Conservation (phyloP, 2,888 invertebrate genomes). For the Ochlodes sylvanus region DNA sequence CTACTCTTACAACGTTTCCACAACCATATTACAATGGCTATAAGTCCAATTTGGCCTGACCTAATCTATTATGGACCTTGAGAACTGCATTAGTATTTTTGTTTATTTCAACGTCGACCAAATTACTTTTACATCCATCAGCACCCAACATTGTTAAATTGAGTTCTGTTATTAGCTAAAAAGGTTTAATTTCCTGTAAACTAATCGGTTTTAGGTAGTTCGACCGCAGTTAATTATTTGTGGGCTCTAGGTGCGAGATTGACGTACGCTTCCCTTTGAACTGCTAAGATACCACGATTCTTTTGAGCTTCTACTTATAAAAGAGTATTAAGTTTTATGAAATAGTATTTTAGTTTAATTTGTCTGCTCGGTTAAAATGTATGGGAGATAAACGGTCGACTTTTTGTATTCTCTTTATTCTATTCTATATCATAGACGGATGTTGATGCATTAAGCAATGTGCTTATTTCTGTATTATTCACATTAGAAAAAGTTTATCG, state of each 20-base stretch:
- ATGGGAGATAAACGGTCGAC: neutral
- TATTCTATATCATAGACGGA: too few species aligned
- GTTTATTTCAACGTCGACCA: conserved; percentile 9
- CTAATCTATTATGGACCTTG: neutral
- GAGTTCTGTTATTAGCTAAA: neutral
- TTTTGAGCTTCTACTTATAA: conserved; percentile 3
- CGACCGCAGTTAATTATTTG: conserved; percentile 35
- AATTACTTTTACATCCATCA: neutral
- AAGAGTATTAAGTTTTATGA: conserved; percentile 2
- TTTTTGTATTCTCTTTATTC: neutral
- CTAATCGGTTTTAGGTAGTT: neutral
- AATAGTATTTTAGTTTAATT: neutral
- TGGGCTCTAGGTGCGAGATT: conserved; percentile 20
- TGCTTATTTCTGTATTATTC: too few species aligned
- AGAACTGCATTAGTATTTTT: conserved; percentile 7
- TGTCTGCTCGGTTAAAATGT: neutral
- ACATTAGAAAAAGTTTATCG: too few species aligned
- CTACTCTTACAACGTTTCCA: neutral
- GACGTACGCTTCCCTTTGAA: conserved; percentile 14
- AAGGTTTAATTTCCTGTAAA: conserved; percentile 2
- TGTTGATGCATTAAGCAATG: too few species aligned
- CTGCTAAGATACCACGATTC: conserved; percentile 5
- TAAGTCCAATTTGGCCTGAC: conserved; percentile 6
- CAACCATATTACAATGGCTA: conserved; percentile 7
- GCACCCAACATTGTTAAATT: neutral